Base-by-base conservation (phyloP, 2,113 vertebrate species). In the Choloepus hoffmanni region DNA sequence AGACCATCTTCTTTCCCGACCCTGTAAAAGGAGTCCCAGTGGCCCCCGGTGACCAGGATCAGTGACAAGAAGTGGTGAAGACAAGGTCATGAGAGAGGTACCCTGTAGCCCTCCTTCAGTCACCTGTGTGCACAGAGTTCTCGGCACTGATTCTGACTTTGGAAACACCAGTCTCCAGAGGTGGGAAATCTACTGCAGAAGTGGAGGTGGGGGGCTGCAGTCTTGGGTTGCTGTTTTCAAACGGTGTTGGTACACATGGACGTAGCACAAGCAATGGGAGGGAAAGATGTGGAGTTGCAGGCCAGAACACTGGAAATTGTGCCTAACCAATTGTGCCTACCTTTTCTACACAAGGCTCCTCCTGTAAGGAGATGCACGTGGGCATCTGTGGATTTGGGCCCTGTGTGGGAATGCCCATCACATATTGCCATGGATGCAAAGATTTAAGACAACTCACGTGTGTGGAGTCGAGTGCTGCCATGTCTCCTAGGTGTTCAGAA, bases 11-110 rank as follows among this genome's bases (percentile, higher is more conserved):
- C 24, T 58, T 68, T 76, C n/a, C 12, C 23, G 70, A 50, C 23
- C 36, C 67, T 95, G 94, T 90, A 90, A 88, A 78, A 86, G 92
- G 70, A 68, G 65, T 81, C 45, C 21, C 30, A 30, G 24, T 85
- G 65, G 48, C 21, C 33, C 33, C 77, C 43, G n/a, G 13, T 58
- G 15, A 68, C 78, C 73, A 89, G 67, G 24, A 40, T 43, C 78
- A 19, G 7, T 24, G 23, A 88, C 19, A 86, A 93, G 68, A 60
- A 62, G 33, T 60, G 78, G 48, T 30, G 33, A 67, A 74, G 10
- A 76, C 19, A 4, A 60, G 73, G 76, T 11, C 8, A 2, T 16
- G 9, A 76, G 53, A 82, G 63, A 21, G 10, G 48, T 30, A 48
- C 4, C 8, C 23, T 50, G 24, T 26, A 7, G 21, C 24, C 55